These are phyloP conservation scores for Valencia hispanica DNA, from an alignment of 2,797 vertebrate species.

Conservation along the genomic window DNA sequence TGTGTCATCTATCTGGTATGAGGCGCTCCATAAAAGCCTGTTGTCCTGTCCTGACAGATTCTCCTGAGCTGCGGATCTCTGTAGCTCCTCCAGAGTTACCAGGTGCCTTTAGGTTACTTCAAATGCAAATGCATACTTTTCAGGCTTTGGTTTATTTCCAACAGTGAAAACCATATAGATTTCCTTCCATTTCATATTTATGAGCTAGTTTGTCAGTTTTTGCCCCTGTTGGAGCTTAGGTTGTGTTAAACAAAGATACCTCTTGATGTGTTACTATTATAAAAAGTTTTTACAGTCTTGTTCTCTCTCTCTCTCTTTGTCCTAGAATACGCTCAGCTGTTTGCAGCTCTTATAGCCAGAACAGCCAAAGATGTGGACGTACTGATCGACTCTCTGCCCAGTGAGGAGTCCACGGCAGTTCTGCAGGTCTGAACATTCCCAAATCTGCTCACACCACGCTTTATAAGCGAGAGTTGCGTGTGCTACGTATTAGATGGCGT, in stretches of 20 bases:
- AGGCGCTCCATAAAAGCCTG: too few species aligned
- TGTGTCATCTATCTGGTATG: too few species aligned
- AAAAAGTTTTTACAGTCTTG: too few species aligned
- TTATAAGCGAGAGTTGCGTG: neutral
- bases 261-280: too few species aligned
- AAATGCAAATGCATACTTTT: too few species aligned
- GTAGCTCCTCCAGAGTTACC: neutral
- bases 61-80: too few species aligned
- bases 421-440: conserved; percentile 85
- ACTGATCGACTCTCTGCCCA: conserved; percentile 95
- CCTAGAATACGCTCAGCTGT: conserved; percentile 97
- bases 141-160: too few species aligned
- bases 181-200: neutral
- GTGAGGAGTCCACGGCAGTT: conserved; percentile 96
- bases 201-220: too few species aligned
- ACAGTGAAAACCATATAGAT: too few species aligned
- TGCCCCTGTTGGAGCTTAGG: too few species aligned
- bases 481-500: too few species aligned
- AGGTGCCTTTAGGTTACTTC: neutral
- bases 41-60: too few species aligned
- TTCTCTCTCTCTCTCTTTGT: neutral
- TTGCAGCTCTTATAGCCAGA: conserved; percentile 94
- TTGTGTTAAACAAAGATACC: neutral
- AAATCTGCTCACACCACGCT: neutral
- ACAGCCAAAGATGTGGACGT: conserved; percentile 98